Evolutionary conservation across 2,797 vertebrate species (phyloP), one percentile per base, ranked within the genome.

Genomic region (Sebastes trivittatus): DNA sequence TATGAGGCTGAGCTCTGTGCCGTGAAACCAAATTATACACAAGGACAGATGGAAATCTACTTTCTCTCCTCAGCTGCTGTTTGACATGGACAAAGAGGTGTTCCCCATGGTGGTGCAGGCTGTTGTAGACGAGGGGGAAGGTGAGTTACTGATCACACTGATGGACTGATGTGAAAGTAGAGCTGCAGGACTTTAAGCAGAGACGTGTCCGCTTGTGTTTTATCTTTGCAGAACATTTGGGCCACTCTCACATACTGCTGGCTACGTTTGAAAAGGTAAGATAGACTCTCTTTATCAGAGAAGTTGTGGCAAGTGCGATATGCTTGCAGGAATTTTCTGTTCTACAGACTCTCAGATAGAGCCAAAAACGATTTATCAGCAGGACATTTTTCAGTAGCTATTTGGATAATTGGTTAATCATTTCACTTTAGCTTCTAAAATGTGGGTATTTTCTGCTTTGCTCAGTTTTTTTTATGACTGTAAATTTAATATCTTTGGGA

Each of bases 81-180:
- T 98, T 20, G 98, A 99, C 65, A 93, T 98, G 95, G 98, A 99
- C 89, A 97, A 97, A 29, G 98, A 99, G 93, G 88, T 99, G 64
- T 99, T 97, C 90, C 98, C 98, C 32, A 96, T 99, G 96, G 98
- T 99, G 90, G 97, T 99, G 61, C 97, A 99, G 4, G 98, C 98
- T 0, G 97, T 97, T n/a, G 98, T 99, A 64, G 97, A 98, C 25
- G 98, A 99, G 91, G 98, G 97, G 61, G 98, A 99, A 3, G 98
- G 98, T 99, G 79, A 85, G 89, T 59, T 13, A 2, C 27, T 5
- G 32, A 36, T 63, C 29, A 7, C 29, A 9, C 23, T 5, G 11
- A 8, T 23, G 18, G 27, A 46, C 56, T 52, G 64, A 72, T 27
- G 64, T 14, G 55, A 69, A 60, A 22, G 59, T 20, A 11, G 11